These are phyloP conservation scores for Apotomis capreana DNA, from an alignment of 2,888 invertebrate genomes.

Conservation along the genomic window DNA sequence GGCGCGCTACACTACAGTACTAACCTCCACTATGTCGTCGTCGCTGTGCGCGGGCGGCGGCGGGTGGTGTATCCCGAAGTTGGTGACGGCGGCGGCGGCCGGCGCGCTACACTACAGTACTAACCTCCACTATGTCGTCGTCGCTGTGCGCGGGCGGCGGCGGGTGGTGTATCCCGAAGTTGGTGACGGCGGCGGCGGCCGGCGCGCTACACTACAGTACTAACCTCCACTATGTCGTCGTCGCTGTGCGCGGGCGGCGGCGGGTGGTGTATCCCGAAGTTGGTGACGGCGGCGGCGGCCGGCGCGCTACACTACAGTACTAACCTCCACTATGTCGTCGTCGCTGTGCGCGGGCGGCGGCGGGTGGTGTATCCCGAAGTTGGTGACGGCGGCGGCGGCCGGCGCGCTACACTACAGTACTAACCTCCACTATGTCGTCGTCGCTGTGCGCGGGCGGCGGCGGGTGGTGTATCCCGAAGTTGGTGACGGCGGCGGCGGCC, in stretches of 20 bases:
- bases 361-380: too few species aligned
- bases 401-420: not conserved
- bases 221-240: conserved; percentile 74
- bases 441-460: conserved; percentile 57
- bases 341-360: too few species aligned
- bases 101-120: not conserved
- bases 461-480: conserved; percentile 74
- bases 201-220: not conserved
- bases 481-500: conserved; percentile 52
- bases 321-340: too few species aligned
- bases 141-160: conserved; percentile 57
- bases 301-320: too few species aligned
- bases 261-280: conserved; percentile 74
- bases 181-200: conserved; percentile 51
- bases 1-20: not conserved
- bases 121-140: conserved; percentile 74
- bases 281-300: conserved; percentile 51
- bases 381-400: too few species aligned
- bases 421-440: conserved; percentile 74
- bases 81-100: conserved; percentile 51
- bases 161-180: conserved; percentile 74
- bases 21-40: conserved; percentile 74
- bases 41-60: conserved; percentile 57
- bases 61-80: conserved; percentile 74
- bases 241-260: conserved; percentile 57